These are phyloP conservation scores for Petrophora chlorosata DNA, from an alignment of 2,888 invertebrate species.

Conservation along the genomic window DNA sequence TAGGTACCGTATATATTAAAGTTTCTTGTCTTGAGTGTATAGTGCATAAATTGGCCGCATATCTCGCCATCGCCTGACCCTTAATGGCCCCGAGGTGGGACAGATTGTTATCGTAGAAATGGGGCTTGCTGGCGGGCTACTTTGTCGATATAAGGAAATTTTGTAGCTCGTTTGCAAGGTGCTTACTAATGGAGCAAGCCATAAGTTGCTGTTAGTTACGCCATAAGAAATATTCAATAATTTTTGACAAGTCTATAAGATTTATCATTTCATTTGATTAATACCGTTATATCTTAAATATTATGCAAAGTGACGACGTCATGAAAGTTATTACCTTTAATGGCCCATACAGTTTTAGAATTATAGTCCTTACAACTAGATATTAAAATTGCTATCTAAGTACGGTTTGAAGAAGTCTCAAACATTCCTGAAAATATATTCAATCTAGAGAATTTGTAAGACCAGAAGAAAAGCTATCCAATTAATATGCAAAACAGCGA, in stretches of 20 bases:
- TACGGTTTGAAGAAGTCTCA: no score
- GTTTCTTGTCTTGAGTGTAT: constrained; percentile 59
- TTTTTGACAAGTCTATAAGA: not conserved
- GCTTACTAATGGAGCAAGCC: constrained; percentile 27
- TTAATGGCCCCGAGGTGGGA: constrained; percentile 77
- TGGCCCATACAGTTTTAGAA: no score
- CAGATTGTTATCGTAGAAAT: constrained; percentile 77
- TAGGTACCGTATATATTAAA: constrained; percentile 9
- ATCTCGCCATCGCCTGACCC: constrained; percentile 78
- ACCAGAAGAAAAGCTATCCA: no score
- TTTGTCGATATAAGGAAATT: constrained; percentile 74
- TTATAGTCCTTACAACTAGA: no score
- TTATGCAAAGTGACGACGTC: no score
- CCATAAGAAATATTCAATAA: not conserved
- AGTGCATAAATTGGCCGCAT: constrained; percentile 76
- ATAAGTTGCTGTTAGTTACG: not conserved
- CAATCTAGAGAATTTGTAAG: no score
- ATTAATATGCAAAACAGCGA: no score
- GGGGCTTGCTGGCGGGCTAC: constrained; percentile 64
- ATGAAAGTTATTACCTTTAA: no score
- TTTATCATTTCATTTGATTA: not conserved
- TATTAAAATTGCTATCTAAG: no score
- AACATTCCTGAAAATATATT: no score
- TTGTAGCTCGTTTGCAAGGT: constrained; percentile 65
- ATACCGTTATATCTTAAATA: no score